Percentiles rank a stretch among this genome's conserved stretches.
Evolutionary conservation across 2,888 invertebrate species (phyloP).

Genomic region (Liposcelis brunnea): DNA sequence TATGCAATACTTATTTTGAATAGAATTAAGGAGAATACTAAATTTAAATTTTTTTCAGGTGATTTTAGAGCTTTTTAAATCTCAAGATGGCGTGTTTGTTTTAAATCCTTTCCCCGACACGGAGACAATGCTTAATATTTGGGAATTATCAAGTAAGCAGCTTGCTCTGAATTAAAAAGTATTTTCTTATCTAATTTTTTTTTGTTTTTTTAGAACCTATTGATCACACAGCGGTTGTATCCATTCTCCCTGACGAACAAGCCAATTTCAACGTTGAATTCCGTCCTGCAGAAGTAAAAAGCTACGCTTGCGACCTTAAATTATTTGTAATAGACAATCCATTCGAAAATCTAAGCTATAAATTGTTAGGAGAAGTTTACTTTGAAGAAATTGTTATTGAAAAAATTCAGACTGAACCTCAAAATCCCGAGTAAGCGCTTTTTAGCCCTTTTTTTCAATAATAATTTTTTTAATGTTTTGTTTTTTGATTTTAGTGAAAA

Average conservation of each 20-base stretch:
- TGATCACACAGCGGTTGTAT: conserved; percentile 19
- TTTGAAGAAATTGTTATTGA: conserved; percentile 30
- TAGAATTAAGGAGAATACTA: no score
- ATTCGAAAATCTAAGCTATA: conserved; percentile 33
- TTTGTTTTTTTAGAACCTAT: conserved; percentile 14
- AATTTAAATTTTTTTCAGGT: no score
- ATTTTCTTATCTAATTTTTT: neutral
- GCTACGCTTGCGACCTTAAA: conserved; percentile 22
- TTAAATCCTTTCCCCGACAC: neutral
- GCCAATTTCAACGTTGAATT: conserved; percentile 24
- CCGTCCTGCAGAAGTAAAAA: conserved; percentile 21
- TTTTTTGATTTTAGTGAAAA: conserved; percentile 13
- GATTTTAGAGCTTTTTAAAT: no score
- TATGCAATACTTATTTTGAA: conserved; percentile 22
- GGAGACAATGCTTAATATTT: neutral
- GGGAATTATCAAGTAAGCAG: neutral
- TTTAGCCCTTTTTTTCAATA: neutral
- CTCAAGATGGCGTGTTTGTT: no score
- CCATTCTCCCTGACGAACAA: conserved; percentile 20
- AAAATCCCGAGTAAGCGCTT: neutral
- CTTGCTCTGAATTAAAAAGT: no score
- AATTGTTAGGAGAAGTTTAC: conserved; percentile 30
- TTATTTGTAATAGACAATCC: conserved; percentile 36
- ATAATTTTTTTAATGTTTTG: no score
- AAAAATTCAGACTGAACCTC: conserved; percentile 3